phyloP scores from a whole-genome alignment of 2,113 vertebrate species.

The Brachionichthys hirsutus region DNA sequence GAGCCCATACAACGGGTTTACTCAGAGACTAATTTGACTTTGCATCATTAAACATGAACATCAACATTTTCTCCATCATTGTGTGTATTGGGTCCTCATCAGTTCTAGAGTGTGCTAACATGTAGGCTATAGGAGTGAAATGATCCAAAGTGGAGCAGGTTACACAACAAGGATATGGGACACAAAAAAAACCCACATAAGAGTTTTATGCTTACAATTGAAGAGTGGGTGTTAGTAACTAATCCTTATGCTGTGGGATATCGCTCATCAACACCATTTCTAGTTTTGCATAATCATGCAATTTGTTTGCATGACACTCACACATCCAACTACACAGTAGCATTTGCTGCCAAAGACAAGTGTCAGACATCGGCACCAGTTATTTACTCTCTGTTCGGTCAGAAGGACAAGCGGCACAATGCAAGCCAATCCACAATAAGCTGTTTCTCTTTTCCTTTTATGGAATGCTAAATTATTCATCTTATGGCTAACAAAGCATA shows the following conservation, averaged over 20 bases:
- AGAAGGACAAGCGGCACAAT: conserved; percentile 12
- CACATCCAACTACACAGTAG: conserved; percentile 28
- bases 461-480: conserved; percentile 15
- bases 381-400: conserved; percentile 18
- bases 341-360: conserved; percentile 17
- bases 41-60: neutral
- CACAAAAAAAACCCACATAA: conserved; percentile 51
- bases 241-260: conserved; percentile 66
- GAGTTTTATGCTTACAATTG: conserved; percentile 71
- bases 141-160: conserved; percentile 61
- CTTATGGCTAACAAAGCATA: conserved; percentile 11
- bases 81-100: conserved; percentile 2
- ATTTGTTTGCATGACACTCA: conserved; percentile 62
- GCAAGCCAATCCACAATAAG: conserved; percentile 12
- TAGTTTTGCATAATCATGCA: conserved; percentile 62
- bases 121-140: conserved; percentile 34
- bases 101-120: conserved; percentile 29
- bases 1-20: neutral
- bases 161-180: conserved; percentile 60
- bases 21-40: neutral
- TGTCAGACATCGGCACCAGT: conserved; percentile 30
- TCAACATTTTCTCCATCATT: conserved; percentile 1
- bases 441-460: neutral
- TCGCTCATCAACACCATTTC: conserved; percentile 60
- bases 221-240: conserved; percentile 68